Evolutionary conservation across 37 sponge, comb jelly and placozoan genomes (phyloP), one percentile per base, ranked within the genome.

Genomic region (Theonella swinhoei): DNA sequence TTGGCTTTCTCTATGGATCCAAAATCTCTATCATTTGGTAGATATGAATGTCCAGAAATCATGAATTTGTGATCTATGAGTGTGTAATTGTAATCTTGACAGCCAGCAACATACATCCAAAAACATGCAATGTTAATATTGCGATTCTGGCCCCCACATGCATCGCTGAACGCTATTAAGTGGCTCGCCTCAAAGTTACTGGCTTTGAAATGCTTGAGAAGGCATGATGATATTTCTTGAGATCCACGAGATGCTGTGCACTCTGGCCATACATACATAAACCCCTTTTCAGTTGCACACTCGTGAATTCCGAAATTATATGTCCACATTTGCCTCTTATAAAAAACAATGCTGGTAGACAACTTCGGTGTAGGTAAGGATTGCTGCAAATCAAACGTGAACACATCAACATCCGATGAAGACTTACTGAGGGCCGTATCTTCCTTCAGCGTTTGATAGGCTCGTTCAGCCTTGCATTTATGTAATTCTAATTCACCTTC

Each of bases 1-100:
- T 37, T 83, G 24, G 75, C 83, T 28, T 65, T 63, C 67, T 83
- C 83, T 39, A 83, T 73, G 23, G 64, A 34, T 1, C 85, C 77
- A 64, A 79, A 79, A 79, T 79, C 80, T 23, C 80, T 1, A 34
- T 84, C 85, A 84, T 75, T 84, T 2, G 85, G 85, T 5, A 76
- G 70, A 34, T 84, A 84, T 1, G 85, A 76, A 40, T 84, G 85
- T 3, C 85, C 85, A 20, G 24, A 19, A 19, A 66, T 24, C 85
- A 84, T 76, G 47, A 84, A 84, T 29, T 84, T 84, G 3, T 84
- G 85, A 47, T 84, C 85, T 7, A 75, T 83, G 35, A 58, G 39
- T 38, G 69, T n/a, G n/a, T n/a, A n/a, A n/a, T n/a, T n/a, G n/a
- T n/a, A n/a, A n/a, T n/a, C n/a, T n/a, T n/a, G n/a, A n/a, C n/a